phyloP scores from a whole-genome alignment of 2,113 vertebrate species.

The Psettodes erumei region DNA sequence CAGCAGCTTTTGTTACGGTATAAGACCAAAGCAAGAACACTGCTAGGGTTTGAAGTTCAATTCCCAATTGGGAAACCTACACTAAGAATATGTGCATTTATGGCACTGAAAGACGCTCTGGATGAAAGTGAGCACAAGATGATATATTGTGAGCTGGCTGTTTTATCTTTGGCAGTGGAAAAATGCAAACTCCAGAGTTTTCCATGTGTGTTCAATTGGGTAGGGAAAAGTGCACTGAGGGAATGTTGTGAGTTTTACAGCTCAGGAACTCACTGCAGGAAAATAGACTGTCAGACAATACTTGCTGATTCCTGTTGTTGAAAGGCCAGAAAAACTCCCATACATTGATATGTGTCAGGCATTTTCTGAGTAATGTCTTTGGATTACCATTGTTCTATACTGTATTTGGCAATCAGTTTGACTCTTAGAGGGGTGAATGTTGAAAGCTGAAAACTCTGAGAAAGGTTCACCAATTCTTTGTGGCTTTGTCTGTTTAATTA shows the following conservation, averaged over 20 bases:
- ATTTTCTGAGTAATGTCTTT: slow-evolving; percentile 12
- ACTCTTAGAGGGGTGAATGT: background rate
- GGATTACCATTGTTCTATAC: slow-evolving; percentile 20
- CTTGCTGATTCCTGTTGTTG: slow-evolving; percentile 12
- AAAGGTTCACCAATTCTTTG: slow-evolving; percentile 19
- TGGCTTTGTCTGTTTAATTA: slow-evolving; percentile 22
- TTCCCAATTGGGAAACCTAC: slow-evolving; percentile 16
- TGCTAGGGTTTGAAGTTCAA: background rate
- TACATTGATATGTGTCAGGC: background rate
- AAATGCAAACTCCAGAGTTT: slow-evolving; percentile 1
- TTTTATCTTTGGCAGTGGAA: slow-evolving; percentile 49
- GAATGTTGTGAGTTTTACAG: slow-evolving; percentile 22
- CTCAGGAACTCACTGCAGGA: slow-evolving; percentile 5
- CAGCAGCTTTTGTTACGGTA: too few relatives aligned
- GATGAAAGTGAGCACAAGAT: slow-evolving; percentile 36
- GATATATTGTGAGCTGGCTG: slow-evolving; percentile 38
- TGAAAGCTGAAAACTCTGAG: slow-evolving; percentile 6
- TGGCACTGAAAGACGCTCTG: background rate
- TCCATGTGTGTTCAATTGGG: slow-evolving; percentile 45
- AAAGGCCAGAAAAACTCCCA: background rate
- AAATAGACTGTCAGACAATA: background rate
- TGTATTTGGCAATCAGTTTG: slow-evolving; percentile 16
- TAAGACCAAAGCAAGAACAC: too few relatives aligned
- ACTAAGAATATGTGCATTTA: slow-evolving; percentile 28
- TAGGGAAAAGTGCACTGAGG: slow-evolving; percentile 18